Evolutionary conservation across 1,140 invertebrate species (phyloP).

Genomic region (Bombus superbus): DNA sequence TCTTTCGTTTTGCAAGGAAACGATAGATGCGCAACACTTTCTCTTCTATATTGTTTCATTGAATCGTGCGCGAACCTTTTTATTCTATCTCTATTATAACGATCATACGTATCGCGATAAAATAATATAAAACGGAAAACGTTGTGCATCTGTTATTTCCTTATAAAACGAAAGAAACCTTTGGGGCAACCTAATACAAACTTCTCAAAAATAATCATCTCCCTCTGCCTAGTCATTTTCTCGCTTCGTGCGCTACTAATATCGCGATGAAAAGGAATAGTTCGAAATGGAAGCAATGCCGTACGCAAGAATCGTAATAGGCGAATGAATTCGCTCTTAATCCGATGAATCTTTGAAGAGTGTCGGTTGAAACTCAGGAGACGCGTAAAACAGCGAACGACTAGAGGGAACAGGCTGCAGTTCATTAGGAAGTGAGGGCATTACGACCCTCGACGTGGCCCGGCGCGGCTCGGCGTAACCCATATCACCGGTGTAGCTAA

Average conservation of each 20-base stretch:
- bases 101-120: rapidly evolving
- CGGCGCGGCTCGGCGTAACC: background rate
- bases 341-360: background rate
- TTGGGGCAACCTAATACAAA: rapidly evolving
- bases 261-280: background rate
- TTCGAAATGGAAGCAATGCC: background rate
- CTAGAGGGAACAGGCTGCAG: background rate
- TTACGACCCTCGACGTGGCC: background rate
- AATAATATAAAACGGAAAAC: too few relatives aligned
- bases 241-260: too few relatives aligned
- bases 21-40: too few relatives aligned
- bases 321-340: background rate
- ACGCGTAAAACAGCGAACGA: constrained; percentile 16
- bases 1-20: too few relatives aligned
- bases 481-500: constrained; percentile 35
- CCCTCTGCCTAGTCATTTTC: too few relatives aligned
- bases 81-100: too few relatives aligned
- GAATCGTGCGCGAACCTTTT: too few relatives aligned
- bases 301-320: background rate
- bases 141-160: too few relatives aligned
- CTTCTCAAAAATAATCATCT: too few relatives aligned
- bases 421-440: constrained; percentile 13
- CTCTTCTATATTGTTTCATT: too few relatives aligned
- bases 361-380: background rate
- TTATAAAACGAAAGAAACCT: too few relatives aligned